Evolutionary conservation across 2,888 invertebrate genomes (phyloP).

Genomic region (Rotaria magnacalcarata): DNA sequence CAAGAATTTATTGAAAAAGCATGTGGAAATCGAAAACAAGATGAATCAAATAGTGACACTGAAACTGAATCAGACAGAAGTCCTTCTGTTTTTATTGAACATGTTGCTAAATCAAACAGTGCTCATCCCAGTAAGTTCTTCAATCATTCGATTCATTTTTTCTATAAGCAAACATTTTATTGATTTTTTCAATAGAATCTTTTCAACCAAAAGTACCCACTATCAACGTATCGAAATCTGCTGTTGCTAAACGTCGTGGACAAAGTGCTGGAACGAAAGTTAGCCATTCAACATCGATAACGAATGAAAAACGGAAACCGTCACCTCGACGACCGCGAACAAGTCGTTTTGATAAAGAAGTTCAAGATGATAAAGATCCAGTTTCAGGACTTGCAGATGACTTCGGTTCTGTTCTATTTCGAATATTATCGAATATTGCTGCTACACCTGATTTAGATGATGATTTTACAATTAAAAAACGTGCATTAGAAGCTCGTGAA

Average conservation of each 20-base stretch:
- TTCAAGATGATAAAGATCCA: background rate
- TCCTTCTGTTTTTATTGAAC: background rate
- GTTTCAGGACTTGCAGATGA: background rate
- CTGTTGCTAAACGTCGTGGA: background rate
- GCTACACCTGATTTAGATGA: slow-evolving; percentile 9
- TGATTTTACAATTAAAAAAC: background rate
- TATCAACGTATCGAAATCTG: background rate
- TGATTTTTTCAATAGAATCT: background rate
- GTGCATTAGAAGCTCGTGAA: background rate
- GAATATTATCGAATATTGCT: background rate
- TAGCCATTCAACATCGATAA: background rate
- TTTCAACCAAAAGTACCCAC: background rate
- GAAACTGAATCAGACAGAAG: background rate
- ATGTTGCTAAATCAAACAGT: background rate
- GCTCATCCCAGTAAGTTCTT: background rate
- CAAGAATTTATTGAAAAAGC: background rate
- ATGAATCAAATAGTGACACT: background rate
- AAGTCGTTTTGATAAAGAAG: background rate
- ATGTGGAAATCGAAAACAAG: no score
- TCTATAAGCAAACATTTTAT: no score
- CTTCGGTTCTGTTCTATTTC: background rate
- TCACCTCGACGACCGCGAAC: background rate
- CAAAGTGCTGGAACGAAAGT: no score
- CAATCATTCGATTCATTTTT: no score
- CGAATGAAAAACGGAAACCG: background rate